Evolutionary conservation across 2,797 vertebrate genomes (phyloP).

Genomic region (Paratrypauchen microcephalus): DNA sequence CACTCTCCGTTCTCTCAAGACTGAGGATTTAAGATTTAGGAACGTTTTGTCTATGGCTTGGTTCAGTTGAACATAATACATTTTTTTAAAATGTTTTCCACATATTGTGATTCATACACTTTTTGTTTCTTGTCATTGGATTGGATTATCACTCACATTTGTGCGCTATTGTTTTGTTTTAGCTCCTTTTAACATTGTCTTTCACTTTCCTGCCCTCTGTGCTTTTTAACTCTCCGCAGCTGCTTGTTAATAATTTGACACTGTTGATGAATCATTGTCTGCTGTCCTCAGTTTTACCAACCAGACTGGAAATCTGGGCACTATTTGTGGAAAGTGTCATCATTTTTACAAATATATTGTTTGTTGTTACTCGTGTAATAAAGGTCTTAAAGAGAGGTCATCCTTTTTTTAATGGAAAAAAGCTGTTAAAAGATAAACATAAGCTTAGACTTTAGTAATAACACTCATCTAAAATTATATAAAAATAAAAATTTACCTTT

Average conservation of each 20-base stretch:
- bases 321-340: conserved; percentile 19
- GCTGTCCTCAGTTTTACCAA: conserved; percentile 25
- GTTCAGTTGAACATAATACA: conserved; percentile 7
- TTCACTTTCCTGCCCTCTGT: conserved; percentile 20
- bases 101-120: neutral
- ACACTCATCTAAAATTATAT: neutral
- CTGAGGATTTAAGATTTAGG: conserved; percentile 28
- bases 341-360: neutral
- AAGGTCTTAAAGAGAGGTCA: no score
- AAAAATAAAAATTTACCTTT: neutral
- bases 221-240: conserved; percentile 45
- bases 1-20: conserved; percentile 11
- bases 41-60: conserved; percentile 22
- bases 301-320: conserved; percentile 30
- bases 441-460: neutral
- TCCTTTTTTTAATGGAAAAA: no score
- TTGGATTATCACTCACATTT: no score
- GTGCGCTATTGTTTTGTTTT: conserved; percentile 8
- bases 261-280: conserved; percentile 41
- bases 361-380: neutral
- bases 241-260: conserved; percentile 58
- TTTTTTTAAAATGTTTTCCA: neutral
- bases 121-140: conserved; percentile 6
- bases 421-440: no score
- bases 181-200: conserved; percentile 23